These are phyloP conservation scores for Actenoides hombroni DNA, from an alignment of 2,113 vertebrate species.

Conservation along the genomic window DNA sequence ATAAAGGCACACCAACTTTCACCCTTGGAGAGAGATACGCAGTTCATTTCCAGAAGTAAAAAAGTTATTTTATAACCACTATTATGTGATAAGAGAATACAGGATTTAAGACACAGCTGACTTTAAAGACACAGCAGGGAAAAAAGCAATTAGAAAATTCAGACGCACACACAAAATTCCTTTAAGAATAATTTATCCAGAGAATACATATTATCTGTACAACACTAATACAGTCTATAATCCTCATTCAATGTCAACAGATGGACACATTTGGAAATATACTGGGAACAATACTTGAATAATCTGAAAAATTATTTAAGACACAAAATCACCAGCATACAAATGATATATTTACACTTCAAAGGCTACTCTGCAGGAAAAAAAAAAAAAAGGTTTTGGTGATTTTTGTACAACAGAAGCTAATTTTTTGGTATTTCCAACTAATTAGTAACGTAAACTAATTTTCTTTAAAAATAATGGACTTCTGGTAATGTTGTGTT, in stretches of 20 bases:
- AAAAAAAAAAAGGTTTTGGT: background rate
- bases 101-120: background rate
- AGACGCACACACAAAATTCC: background rate
- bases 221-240: background rate
- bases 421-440: background rate
- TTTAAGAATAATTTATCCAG: background rate
- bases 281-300: background rate
- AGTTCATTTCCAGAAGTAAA: background rate
- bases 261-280: background rate
- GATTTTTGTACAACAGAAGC: background rate
- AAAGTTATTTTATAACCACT: background rate
- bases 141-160: background rate
- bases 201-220: background rate
- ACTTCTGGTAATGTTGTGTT: background rate
- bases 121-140: background rate
- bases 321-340: background rate
- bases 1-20: background rate
- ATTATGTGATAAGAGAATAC: background rate
- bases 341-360: background rate
- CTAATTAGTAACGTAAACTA: background rate
- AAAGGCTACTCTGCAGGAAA: background rate
- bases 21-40: background rate
- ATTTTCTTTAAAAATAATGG: background rate
- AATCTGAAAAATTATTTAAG: background rate
- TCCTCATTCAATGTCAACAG: background rate